Evolutionary conservation across 1,140 invertebrate species (phyloP).

Genomic region (Trachelipus rathkii): DNA sequence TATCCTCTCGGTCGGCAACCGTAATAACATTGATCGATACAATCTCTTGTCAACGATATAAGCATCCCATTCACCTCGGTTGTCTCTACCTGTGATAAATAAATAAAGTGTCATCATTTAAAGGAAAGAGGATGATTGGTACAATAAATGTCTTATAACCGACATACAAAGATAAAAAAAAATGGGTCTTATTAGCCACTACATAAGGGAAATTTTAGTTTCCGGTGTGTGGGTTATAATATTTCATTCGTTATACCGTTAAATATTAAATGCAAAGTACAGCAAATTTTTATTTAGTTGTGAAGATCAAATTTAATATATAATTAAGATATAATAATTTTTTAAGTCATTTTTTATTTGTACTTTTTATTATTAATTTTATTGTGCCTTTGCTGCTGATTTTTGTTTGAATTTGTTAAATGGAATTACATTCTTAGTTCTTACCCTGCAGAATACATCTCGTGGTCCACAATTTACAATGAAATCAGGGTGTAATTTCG

Average conservation of each 20-base stretch:
- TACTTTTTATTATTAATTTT: too few species aligned
- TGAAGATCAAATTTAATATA: too few species aligned
- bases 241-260: too few species aligned
- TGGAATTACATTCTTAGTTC: background rate
- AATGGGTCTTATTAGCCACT: too few species aligned
- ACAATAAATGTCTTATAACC: too few species aligned
- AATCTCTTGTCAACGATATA: constrained; percentile 32
- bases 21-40: constrained; percentile 35
- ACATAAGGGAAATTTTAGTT: background rate
- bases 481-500: constrained; percentile 30
- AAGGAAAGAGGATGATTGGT: background rate
- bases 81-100: constrained; percentile 32
- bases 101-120: background rate
- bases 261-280: too few species aligned
- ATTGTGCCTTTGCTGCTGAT: too few species aligned
- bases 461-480: constrained; percentile 32
- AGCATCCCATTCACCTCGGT: constrained; percentile 39
- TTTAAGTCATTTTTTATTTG: too few species aligned
- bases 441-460: constrained; percentile 38
- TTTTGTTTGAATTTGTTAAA: too few species aligned
- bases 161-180: too few species aligned
- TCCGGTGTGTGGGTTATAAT: background rate
- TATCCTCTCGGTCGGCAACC: constrained; percentile 38
- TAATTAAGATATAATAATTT: too few species aligned
- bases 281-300: too few species aligned